Evolutionary conservation across 2,888 invertebrate species (phyloP).

Genomic region (Ferdinandea cuprea): DNA sequence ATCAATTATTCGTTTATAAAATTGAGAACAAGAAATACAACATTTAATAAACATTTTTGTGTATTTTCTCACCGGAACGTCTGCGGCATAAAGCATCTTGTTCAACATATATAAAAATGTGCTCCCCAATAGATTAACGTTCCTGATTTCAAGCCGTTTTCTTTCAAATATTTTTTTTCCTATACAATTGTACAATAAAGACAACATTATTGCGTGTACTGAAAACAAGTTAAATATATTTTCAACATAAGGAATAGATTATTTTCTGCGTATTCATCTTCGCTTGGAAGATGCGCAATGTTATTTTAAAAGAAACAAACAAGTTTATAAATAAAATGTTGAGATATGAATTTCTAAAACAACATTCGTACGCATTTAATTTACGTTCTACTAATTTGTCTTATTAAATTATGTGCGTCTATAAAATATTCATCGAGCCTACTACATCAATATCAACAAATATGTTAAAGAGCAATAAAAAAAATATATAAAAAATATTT

Average conservation of each 20-base stretch:
- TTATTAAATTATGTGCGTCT: constrained; percentile 12
- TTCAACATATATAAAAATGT: not conserved
- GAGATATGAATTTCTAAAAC: not conserved
- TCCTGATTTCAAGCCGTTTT: too few relatives aligned
- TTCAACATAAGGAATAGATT: not conserved
- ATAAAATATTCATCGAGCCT: not conserved
- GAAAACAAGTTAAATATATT: constrained; percentile 10
- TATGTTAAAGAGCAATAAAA: constrained; percentile 27
- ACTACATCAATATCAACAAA: constrained; percentile 12
- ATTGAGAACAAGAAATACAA: too few relatives aligned
- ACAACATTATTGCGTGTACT: constrained; percentile 9
- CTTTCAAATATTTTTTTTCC: too few relatives aligned
- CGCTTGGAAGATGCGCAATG: constrained; percentile 30
- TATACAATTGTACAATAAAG: not conserved
- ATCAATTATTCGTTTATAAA: too few relatives aligned
- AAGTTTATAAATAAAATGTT: constrained; percentile 31
- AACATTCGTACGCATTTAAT: constrained; percentile 7
- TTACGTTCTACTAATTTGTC: constrained; percentile 3
- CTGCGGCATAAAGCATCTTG: too few relatives aligned
- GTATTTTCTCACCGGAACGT: too few relatives aligned
- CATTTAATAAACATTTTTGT: too few relatives aligned
- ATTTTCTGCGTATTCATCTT: not conserved
- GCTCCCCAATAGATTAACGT: not conserved
- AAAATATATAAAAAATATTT: not conserved
- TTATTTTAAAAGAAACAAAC: constrained; percentile 35